Base-by-base conservation (phyloP, 2,113 vertebrate species). In the Bubalus kerabau region DNA sequence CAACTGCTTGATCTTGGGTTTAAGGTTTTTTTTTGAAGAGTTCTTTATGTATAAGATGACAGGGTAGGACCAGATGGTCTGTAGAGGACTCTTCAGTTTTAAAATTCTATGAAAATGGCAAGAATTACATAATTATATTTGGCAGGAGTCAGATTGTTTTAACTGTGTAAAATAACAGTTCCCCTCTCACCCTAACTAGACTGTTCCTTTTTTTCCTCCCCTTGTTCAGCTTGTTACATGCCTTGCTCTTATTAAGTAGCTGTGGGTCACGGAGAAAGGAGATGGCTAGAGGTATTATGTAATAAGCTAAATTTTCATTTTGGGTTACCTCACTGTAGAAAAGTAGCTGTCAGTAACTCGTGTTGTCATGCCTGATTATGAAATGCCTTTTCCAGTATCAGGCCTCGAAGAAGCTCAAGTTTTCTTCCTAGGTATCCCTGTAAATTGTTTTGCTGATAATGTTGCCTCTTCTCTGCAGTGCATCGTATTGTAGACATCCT, bases 71-170 rank as follows among this genome's bases (percentile, higher is more conserved):
- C 96, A 97, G 88, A 95, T 97, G 90, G 81, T 95, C 90, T 90
- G 12, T 90, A 62, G 67, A 95, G 48, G 67, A 83, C 40, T 93
- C 50, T 95, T 88, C 24, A 48, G 76, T 90, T 98, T 95, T 71
- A 91, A 94, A 94, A 95, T 88, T 95, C 86, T 92, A 4, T 93
- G 78, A 94, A 91, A 87, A 91, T 95, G 56, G 56, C 50, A 90
- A 83, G 32, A 67, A 91, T 95, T 98, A 60, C 84, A 71, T 98
- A 95, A 95, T 95, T 91, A 32, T 64, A 84, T 91, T 95, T 97
- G 90, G 48, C 71, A 97, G 82, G 54, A 92, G 84, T 96, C 64
- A 74, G 56, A 26, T 95, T 96, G 84, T 97, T 97, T 90, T 87
- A 80, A 90, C 91, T 96, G 80, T 92, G 57, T 92, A 91, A 97